These are phyloP conservation scores for Phenganax subtilis DNA, from an alignment of 92 coral and sea anemone genomes.

Conservation along the genomic window DNA sequence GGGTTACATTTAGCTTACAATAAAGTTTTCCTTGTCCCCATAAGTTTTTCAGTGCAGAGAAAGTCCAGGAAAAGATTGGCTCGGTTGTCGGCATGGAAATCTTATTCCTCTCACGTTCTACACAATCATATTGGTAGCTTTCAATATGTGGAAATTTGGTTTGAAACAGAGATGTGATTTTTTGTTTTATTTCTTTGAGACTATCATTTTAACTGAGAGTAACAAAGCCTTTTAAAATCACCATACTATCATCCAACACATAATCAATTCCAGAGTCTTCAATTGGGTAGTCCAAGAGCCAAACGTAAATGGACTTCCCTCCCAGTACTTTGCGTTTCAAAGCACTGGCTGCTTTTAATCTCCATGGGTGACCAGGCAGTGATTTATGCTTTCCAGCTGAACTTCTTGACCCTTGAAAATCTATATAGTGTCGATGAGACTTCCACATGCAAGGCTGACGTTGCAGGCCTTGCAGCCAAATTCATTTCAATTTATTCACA, in stretches of 20 bases:
- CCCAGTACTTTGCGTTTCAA: not conserved
- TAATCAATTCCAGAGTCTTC: not conserved
- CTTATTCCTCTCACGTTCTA: not conserved
- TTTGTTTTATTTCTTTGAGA: not conserved
- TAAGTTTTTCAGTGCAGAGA: not conserved
- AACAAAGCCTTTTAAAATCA: constrained; percentile 6
- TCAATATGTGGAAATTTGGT: not conserved
- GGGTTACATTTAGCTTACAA: not conserved
- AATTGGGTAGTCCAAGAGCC: not conserved
- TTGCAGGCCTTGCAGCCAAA: not conserved
- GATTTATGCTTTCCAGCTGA: not conserved
- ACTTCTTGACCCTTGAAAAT: not conserved
- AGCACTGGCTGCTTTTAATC: not conserved
- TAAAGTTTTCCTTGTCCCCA: constrained; percentile 11
- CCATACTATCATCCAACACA: too few species aligned
- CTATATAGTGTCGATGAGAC: not conserved
- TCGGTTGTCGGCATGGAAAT: not conserved
- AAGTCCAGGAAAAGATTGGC: not conserved
- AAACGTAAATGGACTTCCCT: not conserved
- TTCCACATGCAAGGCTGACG: not conserved
- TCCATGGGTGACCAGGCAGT: not conserved
- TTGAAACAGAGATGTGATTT: not conserved
- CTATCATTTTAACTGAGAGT: not conserved
- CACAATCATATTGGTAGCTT: not conserved
- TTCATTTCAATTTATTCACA: not conserved